Conservation (phyloP, 2,888 invertebrate species). For the Protodeltote pygarga region DNA sequence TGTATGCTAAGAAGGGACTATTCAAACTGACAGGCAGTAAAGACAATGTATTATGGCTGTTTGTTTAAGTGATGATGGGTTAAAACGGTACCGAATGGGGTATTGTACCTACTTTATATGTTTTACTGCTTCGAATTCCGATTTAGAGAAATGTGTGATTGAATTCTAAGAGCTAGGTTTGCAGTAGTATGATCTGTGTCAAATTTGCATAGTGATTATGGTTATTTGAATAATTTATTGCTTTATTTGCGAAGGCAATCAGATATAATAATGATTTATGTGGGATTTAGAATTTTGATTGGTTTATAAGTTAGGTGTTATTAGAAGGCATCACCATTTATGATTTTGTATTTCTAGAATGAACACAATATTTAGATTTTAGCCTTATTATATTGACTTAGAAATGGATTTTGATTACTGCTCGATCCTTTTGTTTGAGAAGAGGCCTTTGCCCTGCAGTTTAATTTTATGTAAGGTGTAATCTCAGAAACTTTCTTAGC, state of each 20-base stretch:
- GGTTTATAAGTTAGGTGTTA: no score
- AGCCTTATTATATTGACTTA: no score
- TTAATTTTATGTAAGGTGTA: no score
- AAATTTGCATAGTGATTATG: conserved; percentile 31
- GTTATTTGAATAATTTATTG: conserved; percentile 15
- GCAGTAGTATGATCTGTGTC: background rate
- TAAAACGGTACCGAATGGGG: background rate
- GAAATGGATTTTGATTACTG: no score
- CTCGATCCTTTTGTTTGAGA: no score
- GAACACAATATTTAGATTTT: no score
- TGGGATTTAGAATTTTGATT: conserved; percentile 16
- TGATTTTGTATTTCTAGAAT: no score
- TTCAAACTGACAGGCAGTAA: conserved; percentile 6
- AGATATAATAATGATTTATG: conserved; percentile 18
- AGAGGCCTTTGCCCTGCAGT: no score
- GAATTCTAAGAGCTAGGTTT: no score
- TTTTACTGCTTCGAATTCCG: conserved; percentile 2
- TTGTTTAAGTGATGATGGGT: background rate
- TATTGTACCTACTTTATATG: background rate
- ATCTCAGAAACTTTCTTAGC: no score
- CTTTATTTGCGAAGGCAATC: background rate
- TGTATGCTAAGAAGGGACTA: conserved; percentile 3
- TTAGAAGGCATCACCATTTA: background rate
- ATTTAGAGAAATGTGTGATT: no score
- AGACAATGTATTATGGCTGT: background rate